Evolutionary conservation across 2,797 vertebrate species (phyloP).

Genomic region (Diplodus puntazzo): DNA sequence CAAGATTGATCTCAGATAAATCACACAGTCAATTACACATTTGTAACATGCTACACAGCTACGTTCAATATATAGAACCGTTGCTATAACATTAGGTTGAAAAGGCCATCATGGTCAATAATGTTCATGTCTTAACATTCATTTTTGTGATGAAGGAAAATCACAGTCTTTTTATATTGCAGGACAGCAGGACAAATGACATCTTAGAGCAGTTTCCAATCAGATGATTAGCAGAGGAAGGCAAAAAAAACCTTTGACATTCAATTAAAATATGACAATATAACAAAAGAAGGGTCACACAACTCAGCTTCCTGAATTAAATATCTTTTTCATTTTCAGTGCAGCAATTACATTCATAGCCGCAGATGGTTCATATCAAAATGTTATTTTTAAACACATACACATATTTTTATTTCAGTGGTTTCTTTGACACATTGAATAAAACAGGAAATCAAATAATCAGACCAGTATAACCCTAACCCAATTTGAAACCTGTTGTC

Average conservation of each 20-base stretch:
- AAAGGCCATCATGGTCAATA: conserved; percentile 32
- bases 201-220: conserved; percentile 3
- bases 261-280: background rate
- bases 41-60: conserved; percentile 9
- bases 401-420: background rate
- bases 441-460: background rate
- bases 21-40: conserved; percentile 15
- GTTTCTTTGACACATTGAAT: background rate
- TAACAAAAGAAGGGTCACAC: background rate
- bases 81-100: background rate
- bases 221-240: background rate
- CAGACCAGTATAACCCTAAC: background rate
- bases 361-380: background rate
- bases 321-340: background rate
- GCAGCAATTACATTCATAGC: background rate
- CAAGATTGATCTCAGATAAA: conserved; percentile 11
- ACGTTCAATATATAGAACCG: conserved; percentile 46
- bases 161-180: conserved; percentile 9
- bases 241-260: background rate
- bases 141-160: conserved; percentile 13
- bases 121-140: conserved; percentile 28
- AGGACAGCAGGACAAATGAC: conserved; percentile 7
- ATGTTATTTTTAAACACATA: background rate
- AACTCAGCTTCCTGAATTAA: background rate
- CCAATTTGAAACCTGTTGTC: too few species aligned